Evolutionary conservation across 2,113 vertebrate genomes (phyloP), one percentile per base, ranked within the genome.

Genomic region (Siphamia tubifer): DNA sequence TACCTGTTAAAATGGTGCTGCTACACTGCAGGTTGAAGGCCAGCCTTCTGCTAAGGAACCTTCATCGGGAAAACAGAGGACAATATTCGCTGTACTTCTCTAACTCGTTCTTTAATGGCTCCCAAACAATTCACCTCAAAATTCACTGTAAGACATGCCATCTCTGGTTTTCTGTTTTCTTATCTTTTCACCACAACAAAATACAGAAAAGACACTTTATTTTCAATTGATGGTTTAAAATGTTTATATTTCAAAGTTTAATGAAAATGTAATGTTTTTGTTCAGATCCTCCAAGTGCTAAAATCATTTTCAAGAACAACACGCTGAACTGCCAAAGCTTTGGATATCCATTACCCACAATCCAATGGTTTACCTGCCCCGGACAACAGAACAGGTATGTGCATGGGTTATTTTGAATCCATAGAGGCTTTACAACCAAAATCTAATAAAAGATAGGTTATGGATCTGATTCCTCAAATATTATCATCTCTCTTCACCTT

Each of bases 321-420:
- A 68, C 52, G 3, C 38, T 91, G 32, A 82, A 67, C 10, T 99
- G 97, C 68, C 20, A 3, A 1, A 91, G 90, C 61, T 82, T 78
- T 0, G 95, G 95, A 36, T 95, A 93, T 60, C 96, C 96, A 7
- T 61, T 35, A 31, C 95, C 96, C 3, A 86, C 17, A 3, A 77
- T 98, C 19, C 77, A 81, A 13, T 98, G 95, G 96, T 82, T 88
- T 67, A 86, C 49, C 63, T 96, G 96, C 60, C 40, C 77, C 0
- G 8, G 82, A 0, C 2, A 77, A 27, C 61, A 54, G 0, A 20
- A 86, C 5, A 89, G 86, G 97, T 98, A 62, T 0, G n/a, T n/a
- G n/a, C n/a, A n/a, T n/a, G n/a, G n/a, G n/a, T n/a, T n/a, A n/a
- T n/a, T n/a, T n/a, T n/a, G n/a, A n/a, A n/a, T n/a, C n/a, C n/a